Base-by-base conservation (phyloP, 2,888 invertebrate species). In the Drosophila quinaria region DNA sequence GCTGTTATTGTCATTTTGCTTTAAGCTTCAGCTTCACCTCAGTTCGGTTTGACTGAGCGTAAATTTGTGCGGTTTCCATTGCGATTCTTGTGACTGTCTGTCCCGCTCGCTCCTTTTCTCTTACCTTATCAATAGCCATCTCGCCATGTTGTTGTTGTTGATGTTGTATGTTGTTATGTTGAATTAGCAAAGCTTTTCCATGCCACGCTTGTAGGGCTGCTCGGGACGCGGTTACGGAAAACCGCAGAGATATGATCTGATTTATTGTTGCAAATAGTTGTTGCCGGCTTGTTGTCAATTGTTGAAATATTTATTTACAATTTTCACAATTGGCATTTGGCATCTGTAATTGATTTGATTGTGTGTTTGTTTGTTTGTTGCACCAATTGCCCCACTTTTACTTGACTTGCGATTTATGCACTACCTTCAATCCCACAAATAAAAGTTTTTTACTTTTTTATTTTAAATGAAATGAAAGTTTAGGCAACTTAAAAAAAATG, bases 281-380 rank as follows among this genome's bases (percentile, higher is more conserved):
- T 76, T 80, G 54, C 76, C 72, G 70, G 67, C 70, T 77, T 68
- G 62, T 83, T 72, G 71, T 82, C 90, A 80, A 77, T 81, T 90
- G 85, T 73, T 84, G 70, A 88, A 87, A 89, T 91, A 90, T 91
- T 90, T 87, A 90, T 91, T 90, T 86, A 89, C 91, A 84, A 91
- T 87, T 91, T 91, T 89, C 81, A 80, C 90, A 90, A 90, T 84
- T 89, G 90, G 66, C 90, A 80, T 80, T 80, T 78, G 67, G 33
- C 25, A 64, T 51, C 52, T 52, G 67, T 62, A 68, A 65, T 69
- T 67, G 56, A 47, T 70, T 81, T 65, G 59, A 55, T 62, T 25
- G 44, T 19, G 8, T 22, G 41, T 31, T 22, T 22, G 22, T 22
- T 22, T 22, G 22, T 22, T 22, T 29, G 13, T 19, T 70, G 74